Evolutionary conservation across 2,888 invertebrate species (phyloP), one percentile per base, ranked within the genome.

Genomic region (Pseudococcus longispinus): DNA sequence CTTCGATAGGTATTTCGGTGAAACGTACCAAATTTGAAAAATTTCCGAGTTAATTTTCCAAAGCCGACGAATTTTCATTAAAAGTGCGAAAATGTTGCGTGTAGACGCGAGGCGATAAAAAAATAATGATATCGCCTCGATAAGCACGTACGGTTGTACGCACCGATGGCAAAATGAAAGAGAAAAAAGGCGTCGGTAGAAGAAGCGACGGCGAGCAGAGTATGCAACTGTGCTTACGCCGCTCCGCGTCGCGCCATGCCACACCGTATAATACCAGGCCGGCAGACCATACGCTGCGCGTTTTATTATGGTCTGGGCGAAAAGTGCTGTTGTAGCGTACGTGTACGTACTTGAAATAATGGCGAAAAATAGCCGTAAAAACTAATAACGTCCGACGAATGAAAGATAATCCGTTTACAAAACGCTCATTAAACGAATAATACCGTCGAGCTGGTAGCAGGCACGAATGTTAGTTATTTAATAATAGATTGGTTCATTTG

Each of bases 361-460:
- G 29, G 26, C 37, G 70, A 85, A 85, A 85, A 85, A 70, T 65
- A 70, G 65, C 46, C 85, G 65, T 70, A 85, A 85, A 51, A 84
- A 85, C 85, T 85, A 85, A 85, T 74, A 74, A 74, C 85, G 85
- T 70, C 85, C 60, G 42, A 85, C 26, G 85, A 85, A 85, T 85
- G 60, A 85, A 74, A 85, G 85, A 85, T 85, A 85, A 85, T 85
- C 85, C 85, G 85, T 85, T 85, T 85, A 85, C 74, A 85, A 85
- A 85, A 85, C 85, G 85, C 85, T 85, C 85, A 85, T 85, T 85
- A 85, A 85, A 85, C 70, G 85, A 85, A 85, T 85, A 85, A 85
- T 85, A 44, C 85, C 85, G 44, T 26, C 85, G 70, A 85, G 70
- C 85, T 85, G 65, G 85, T 85, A 85, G 85, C 85, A 65, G 65